phyloP scores from a whole-genome alignment of 1,140 invertebrate species.

The Planococcus citri region DNA sequence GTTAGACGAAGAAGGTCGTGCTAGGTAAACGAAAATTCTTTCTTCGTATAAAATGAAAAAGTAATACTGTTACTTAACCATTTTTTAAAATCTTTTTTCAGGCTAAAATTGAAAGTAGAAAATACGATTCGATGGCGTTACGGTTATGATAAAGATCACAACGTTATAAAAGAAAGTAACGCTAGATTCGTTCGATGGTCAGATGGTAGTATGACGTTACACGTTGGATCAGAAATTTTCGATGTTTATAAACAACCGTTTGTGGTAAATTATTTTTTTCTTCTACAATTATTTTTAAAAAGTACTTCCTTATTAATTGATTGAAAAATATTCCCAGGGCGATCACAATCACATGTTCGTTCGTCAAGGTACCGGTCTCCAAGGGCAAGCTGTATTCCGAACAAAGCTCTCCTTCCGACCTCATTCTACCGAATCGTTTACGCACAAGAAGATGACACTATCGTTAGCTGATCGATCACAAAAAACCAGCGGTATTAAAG shows the following conservation, averaged over 20 bases:
- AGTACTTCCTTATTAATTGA: constrained; percentile 27
- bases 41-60: neutral
- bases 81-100: too few species aligned
- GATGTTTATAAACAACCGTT: constrained; percentile 90
- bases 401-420: constrained; percentile 95
- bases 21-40: constrained; percentile 42
- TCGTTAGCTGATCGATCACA: constrained; percentile 93
- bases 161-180: constrained; percentile 82
- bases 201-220: constrained; percentile 94
- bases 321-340: constrained; percentile 40
- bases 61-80: constrained; percentile 16
- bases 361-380: constrained; percentile 91
- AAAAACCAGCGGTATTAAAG: constrained; percentile 92
- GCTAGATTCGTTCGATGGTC: constrained; percentile 93
- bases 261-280: constrained; percentile 41
- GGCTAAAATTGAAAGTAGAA: constrained; percentile 85
- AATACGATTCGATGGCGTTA: constrained; percentile 97
- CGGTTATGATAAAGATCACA: constrained; percentile 67
- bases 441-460: constrained; percentile 96
- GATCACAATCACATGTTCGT: constrained; percentile 93
- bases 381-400: constrained; percentile 92
- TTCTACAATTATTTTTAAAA: constrained; percentile 66
- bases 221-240: constrained; percentile 94
- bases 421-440: constrained; percentile 95
- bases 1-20: constrained; percentile 91